phyloP scores from a whole-genome alignment of 2,888 invertebrate species.

The Chrysomela aeneicollis region DNA sequence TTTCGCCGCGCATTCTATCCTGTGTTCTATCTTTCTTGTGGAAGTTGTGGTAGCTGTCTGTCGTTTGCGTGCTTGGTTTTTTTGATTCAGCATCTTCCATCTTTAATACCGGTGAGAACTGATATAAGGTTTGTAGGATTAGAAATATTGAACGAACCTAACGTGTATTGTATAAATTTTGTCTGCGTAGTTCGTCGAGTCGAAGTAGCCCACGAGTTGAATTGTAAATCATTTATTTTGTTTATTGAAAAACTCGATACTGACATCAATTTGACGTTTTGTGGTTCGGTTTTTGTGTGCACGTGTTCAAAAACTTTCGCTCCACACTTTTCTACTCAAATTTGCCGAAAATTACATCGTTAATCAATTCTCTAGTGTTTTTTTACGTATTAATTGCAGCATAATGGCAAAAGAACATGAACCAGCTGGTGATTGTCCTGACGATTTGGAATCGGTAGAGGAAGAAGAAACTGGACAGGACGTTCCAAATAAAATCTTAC shows the following conservation, averaged over 20 bases:
- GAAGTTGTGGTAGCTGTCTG: too few relatives aligned
- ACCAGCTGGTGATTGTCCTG: constrained; percentile 72
- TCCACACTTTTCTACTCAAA: neutral
- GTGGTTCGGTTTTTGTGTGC: constrained; percentile 35
- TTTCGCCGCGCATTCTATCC: neutral
- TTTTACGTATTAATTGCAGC: constrained; percentile 25
- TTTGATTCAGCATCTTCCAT: neutral
- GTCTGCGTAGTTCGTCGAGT: too few relatives aligned
- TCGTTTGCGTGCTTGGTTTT: neutral
- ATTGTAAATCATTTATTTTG: neutral
- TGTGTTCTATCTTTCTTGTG: neutral
- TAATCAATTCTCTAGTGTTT: neutral
- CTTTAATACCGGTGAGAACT: neutral
- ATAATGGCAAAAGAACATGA: constrained; percentile 71
- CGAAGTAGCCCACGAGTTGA: neutral
- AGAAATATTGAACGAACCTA: too few relatives aligned
- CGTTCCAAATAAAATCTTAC: constrained; percentile 53
- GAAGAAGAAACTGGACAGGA: constrained; percentile 64
- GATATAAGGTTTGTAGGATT: neutral
- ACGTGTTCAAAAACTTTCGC: constrained; percentile 34
- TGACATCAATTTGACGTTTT: constrained; percentile 38
- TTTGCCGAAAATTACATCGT: neutral
- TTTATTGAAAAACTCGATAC: constrained; percentile 12
- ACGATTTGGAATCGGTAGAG: constrained; percentile 73
- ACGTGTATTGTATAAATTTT: too few relatives aligned